phyloP scores from a whole-genome alignment of 1,140 invertebrate genomes.

The Drosophila trapezifrons region DNA sequence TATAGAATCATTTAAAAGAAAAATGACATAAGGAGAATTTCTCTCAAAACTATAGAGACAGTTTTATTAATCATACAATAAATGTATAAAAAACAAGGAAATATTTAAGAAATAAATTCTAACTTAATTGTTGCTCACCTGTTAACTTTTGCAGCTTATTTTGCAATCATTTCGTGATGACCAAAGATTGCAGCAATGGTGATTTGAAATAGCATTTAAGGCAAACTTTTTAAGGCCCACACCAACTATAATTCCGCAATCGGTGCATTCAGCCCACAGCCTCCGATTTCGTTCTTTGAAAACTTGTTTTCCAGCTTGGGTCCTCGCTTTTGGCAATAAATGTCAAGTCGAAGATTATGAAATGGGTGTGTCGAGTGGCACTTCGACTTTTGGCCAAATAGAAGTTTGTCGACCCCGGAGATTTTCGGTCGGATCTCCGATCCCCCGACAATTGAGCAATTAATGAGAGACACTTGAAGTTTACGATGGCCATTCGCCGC shows the following conservation, averaged over 20 bases:
- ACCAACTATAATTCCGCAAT: conserved; percentile 1
- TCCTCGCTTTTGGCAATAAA: conserved; percentile 20
- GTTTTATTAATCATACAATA: neutral
- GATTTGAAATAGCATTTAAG: conserved; percentile 11
- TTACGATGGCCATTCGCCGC: conserved; percentile 37
- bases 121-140: neutral
- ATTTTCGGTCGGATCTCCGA: conserved; percentile 22
- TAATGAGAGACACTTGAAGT: conserved; percentile 46
- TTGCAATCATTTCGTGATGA: conserved; percentile 3
- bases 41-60: neutral
- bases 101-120: too few species aligned
- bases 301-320: conserved; percentile 31
- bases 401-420: conserved; percentile 29
- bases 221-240: neutral
- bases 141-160: neutral
- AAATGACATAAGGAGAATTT: neutral
- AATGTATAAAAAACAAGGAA: neutral
- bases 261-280: conserved; percentile 11
- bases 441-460: conserved; percentile 42
- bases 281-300: conserved; percentile 24
- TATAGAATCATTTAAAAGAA: neutral
- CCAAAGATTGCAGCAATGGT: neutral
- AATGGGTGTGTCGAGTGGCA: conserved; percentile 42
- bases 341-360: conserved; percentile 45
- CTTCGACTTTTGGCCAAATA: conserved; percentile 35